Conservation (phyloP, 1,140 invertebrate species). For the Hermetia illucens region DNA sequence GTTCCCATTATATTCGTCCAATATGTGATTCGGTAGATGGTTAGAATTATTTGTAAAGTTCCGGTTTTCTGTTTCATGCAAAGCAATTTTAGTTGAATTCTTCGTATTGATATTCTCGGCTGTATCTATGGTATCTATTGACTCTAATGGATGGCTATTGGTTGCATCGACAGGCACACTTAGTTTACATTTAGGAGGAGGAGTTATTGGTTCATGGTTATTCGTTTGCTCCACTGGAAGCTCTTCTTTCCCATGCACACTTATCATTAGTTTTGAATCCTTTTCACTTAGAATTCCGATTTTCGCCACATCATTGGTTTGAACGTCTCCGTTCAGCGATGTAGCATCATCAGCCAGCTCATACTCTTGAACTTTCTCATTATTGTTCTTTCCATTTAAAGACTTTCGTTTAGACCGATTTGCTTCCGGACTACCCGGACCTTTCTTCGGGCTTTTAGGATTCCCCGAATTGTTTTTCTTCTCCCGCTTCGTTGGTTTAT, state of each 20-base stretch:
- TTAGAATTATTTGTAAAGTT: no score
- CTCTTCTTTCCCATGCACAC: slow-evolving; percentile 53
- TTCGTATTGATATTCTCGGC: no score
- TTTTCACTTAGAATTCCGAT: slow-evolving; percentile 29
- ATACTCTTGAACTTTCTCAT: slow-evolving; percentile 29
- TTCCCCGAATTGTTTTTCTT: slow-evolving; percentile 14
- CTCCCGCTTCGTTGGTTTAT: slow-evolving; percentile 15
- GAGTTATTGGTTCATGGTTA: slow-evolving; percentile 4
- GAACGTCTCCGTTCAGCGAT: slow-evolving; percentile 28
- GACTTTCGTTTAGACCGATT: slow-evolving; percentile 6
- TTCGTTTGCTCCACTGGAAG: slow-evolving; percentile 34
- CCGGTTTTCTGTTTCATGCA: no score
- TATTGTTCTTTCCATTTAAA: slow-evolving; percentile 12
- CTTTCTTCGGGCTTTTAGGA: slow-evolving; percentile 18
- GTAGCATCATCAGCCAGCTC: slow-evolving; percentile 43
- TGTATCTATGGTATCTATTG: no score
- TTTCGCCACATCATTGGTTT: slow-evolving; percentile 13
- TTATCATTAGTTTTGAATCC: slow-evolving; percentile 33
- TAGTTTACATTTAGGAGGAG: slow-evolving; percentile 15
- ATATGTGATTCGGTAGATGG: background rate
- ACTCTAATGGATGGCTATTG: slow-evolving; percentile 24
- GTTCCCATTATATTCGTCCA: background rate
- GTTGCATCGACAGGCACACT: slow-evolving; percentile 23
- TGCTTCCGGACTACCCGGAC: slow-evolving; percentile 10
- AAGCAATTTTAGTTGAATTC: no score